Evolutionary conservation across 2,888 invertebrate species (phyloP).

Genomic region (Nezara viridula): DNA sequence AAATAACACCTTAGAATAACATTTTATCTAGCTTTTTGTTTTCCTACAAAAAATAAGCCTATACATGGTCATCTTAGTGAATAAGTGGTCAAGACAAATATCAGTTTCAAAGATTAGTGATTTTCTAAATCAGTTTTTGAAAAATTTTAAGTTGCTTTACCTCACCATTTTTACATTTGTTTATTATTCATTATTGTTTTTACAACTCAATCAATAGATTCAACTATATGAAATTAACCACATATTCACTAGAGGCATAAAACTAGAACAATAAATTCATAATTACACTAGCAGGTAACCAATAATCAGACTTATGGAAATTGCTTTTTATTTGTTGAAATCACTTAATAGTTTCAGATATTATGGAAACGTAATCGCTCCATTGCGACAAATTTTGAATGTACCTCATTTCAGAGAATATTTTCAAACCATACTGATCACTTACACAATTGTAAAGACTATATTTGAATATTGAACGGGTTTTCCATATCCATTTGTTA

Average conservation of each 20-base stretch:
- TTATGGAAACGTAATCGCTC: background rate
- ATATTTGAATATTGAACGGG: too few species aligned
- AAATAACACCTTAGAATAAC: background rate
- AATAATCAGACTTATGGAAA: background rate
- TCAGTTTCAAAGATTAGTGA: background rate
- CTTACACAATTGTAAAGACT: too few species aligned
- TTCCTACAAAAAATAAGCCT: background rate
- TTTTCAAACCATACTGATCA: background rate
- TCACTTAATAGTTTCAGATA: background rate
- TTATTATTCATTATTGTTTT: too few species aligned
- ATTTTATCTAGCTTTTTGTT: background rate
- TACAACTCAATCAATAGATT: background rate
- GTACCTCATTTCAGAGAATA: background rate
- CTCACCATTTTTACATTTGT: too few species aligned
- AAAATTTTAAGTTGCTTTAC: background rate
- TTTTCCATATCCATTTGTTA: too few species aligned
- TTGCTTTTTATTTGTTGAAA: background rate
- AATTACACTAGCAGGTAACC: background rate
- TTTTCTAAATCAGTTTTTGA: background rate
- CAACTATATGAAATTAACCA: background rate
- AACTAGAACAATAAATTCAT: background rate
- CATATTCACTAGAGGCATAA: background rate
- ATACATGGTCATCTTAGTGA: background rate
- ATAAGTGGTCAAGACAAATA: background rate
- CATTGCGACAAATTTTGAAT: background rate